Percentiles rank a stretch among this genome's conserved stretches.
Evolutionary conservation across 2,888 invertebrate genomes (phyloP).

Genomic region (Leptodirus hochenwartii): DNA sequence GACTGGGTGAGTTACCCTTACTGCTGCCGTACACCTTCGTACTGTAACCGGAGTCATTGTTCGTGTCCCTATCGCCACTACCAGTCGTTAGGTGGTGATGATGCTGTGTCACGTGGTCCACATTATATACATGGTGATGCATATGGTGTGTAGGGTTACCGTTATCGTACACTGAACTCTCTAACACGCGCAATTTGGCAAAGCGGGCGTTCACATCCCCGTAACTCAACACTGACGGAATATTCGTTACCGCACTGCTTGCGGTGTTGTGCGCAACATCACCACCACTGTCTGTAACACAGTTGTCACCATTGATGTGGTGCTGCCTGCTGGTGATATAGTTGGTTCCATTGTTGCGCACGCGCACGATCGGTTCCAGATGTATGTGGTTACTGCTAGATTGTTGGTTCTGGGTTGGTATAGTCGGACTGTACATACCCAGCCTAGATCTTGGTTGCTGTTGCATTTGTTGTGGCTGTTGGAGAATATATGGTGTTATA

Average conservation of each 20-base stretch:
- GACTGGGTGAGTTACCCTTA: constrained; percentile 58
- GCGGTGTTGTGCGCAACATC: constrained; percentile 6
- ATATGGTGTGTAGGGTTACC: no score
- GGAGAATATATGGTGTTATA: no score
- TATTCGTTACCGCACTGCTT: constrained; percentile 14
- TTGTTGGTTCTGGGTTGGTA: constrained; percentile 16
- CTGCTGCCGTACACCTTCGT: constrained; percentile 66
- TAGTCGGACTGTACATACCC: constrained; percentile 32
- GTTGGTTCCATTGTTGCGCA: constrained; percentile 17
- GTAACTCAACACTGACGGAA: no score
- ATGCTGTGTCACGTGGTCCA: no score
- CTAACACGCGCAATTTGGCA: constrained; percentile 23
- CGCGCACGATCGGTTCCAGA: constrained; percentile 23
- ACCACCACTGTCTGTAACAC: neutral
- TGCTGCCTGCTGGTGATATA: neutral
- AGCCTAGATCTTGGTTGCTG: constrained; percentile 29
- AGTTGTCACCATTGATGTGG: neutral
- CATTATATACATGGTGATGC: constrained; percentile 7
- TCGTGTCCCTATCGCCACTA: constrained; percentile 47
- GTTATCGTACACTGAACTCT: no score
- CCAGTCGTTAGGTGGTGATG: no score
- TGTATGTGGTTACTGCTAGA: constrained; percentile 20
- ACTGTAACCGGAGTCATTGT: constrained; percentile 74
- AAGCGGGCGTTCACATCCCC: constrained; percentile 20
- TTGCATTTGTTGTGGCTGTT: constrained; percentile 19